A percentile compares a stretch with the other conserved stretches of the same genome.
Conservation (phyloP, 2,797 vertebrate species). For the Eidolon dupreanum region DNA sequence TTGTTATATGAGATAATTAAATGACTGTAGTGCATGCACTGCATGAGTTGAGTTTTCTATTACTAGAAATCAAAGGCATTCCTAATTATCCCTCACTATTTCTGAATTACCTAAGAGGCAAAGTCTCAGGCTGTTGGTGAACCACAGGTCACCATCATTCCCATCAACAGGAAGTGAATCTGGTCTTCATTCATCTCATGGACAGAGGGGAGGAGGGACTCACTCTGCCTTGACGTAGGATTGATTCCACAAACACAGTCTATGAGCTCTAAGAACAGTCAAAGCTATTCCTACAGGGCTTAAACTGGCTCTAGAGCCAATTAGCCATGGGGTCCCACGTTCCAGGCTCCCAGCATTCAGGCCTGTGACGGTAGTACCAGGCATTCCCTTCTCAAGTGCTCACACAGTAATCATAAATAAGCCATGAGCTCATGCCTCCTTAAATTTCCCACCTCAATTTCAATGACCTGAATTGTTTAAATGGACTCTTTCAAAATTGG, state of each 20-base stretch:
- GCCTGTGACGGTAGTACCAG: background rate
- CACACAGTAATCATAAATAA: background rate
- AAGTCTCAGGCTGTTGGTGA: background rate
- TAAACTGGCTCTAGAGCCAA: background rate
- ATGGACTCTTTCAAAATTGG: background rate
- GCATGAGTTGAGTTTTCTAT: background rate
- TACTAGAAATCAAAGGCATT: background rate
- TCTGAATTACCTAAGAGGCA: background rate
- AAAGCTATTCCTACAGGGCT: background rate
- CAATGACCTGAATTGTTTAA: conserved; percentile 39
- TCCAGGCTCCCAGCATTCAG: background rate
- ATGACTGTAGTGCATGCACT: background rate
- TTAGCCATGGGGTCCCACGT: background rate
- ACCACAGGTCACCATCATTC: background rate
- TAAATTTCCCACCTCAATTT: background rate
- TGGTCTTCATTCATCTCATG: background rate
- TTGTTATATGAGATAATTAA: background rate
- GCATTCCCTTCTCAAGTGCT: background rate
- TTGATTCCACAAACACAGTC: background rate
- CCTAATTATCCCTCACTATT: background rate
- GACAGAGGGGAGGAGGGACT: background rate
- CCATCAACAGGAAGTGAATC: background rate
- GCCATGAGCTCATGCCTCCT: background rate
- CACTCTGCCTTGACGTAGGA: background rate
- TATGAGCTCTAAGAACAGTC: background rate